These are phyloP conservation scores for Zele albiditarsus DNA, from an alignment of 2,888 invertebrate species.

Conservation along the genomic window DNA sequence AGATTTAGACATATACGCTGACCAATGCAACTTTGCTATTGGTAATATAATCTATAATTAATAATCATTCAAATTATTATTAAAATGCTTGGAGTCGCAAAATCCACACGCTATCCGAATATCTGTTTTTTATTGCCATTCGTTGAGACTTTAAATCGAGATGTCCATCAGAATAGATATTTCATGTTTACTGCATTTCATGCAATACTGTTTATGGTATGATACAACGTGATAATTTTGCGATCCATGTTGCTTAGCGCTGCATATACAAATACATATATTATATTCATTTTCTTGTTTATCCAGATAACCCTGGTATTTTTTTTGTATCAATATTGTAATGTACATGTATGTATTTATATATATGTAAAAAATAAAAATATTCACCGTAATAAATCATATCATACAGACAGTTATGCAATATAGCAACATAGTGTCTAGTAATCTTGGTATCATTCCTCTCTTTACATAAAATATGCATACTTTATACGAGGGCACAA, in stretches of 20 bases:
- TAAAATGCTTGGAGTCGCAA: conserved; percentile 57
- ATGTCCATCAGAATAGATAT: background rate
- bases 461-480: background rate
- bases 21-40: conserved; percentile 68
- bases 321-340: conserved; percentile 50
- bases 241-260: conserved; percentile 42
- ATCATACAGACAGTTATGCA: conserved; percentile 57
- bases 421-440: conserved; percentile 48
- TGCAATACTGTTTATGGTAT: background rate
- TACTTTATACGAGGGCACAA: background rate
- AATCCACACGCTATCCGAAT: conserved; percentile 57
- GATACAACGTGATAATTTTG: conserved; percentile 40
- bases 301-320: conserved; percentile 58
- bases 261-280: conserved; percentile 46
- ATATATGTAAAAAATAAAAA: conserved; percentile 52
- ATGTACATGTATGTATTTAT: conserved; percentile 50
- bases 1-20: conserved; percentile 72
- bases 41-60: conserved; percentile 61
- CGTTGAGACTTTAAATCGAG: background rate
- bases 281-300: conserved; percentile 55
- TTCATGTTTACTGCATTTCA: background rate
- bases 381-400: conserved; percentile 54
- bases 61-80: conserved; percentile 60
- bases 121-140: conserved; percentile 1
- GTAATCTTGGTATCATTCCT: background rate